A percentile compares a stretch with the other conserved stretches of the same genome.
Conservation (phyloP, 2,113 vertebrate species). For the Microcebus murinus region DNA sequence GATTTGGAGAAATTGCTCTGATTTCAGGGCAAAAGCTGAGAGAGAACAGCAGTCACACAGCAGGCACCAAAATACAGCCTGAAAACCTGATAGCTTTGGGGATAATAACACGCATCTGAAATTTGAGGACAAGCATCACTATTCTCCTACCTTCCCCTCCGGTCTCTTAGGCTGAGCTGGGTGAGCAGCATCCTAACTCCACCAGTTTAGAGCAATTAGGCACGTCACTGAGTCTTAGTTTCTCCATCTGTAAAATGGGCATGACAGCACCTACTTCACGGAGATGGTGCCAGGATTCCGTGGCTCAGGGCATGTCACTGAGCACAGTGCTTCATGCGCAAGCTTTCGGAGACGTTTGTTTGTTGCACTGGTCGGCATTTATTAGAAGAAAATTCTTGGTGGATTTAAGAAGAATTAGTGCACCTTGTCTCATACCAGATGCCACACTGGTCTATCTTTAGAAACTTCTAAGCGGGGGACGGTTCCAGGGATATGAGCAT, state of each 20-base stretch:
- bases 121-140: neutral
- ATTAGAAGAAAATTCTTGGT: slow-evolving; percentile 3
- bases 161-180: neutral
- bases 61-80: neutral
- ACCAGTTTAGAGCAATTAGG: neutral
- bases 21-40: neutral
- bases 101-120: neutral
- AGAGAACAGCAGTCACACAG: neutral
- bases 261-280: neutral
- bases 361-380: neutral
- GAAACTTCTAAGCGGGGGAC: neutral
- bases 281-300: neutral
- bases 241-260: neutral
- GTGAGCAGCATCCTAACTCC: neutral
- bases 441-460: slow-evolving; percentile 70
- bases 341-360: neutral
- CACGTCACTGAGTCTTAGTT: neutral
- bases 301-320: rapidly evolving
- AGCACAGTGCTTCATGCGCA: neutral
- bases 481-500: slow-evolving; percentile 28
- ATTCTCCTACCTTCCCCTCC: rapidly evolving
- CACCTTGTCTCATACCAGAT: slow-evolving; percentile 29
- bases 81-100: neutral
- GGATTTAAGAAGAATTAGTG: slow-evolving; percentile 47
- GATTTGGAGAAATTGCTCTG: neutral